Evolutionary conservation across 2,797 vertebrate genomes (phyloP), one percentile per base, ranked within the genome.

Genomic region (Esox masquinongy): DNA sequence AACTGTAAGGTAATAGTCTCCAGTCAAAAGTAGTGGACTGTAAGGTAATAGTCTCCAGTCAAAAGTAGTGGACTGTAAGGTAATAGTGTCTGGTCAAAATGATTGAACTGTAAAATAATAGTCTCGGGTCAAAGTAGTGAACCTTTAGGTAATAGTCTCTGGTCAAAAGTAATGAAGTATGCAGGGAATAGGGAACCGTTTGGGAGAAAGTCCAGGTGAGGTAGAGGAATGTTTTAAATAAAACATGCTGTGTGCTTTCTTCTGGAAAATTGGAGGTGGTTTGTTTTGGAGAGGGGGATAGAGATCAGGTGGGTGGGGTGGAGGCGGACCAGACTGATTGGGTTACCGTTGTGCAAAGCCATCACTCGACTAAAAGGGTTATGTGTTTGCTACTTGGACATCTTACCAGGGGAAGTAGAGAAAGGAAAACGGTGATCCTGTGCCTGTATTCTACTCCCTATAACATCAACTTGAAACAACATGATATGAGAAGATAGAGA

Each of bases 331-430:
- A 86, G 86, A 86, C 88, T 88, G 84, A 90, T 80, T 88, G 86
- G 83, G 87, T 90, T 88, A 89, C 79, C 82, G 86, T 80, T 81
- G 74, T 83, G 83, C 73, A 88, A 90, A 86, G 83, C 87, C 84
- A 88, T 87, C 82, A 90, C 84, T 79, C 87, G 85, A 83, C 82
- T 88, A 87, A 88, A 85, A 86, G 82, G 86, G 84, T 87, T 88
- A 87, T 85, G 85, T 84, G 82, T 88, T 89, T 67, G 73, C 76
- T 79, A 75, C 84, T 73, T 82, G 81, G 80, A 84, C 87, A 85
- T 88, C 80, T n/a, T 56, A 7, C 5, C 5, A 17, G 6, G 17
- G 51, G 16, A 53, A 19, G 19, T 53, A 14, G 7, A 0, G 19
- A 53, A 14, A 53, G 17, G 17, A 8, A 7, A 53, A 19, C 2